A percentile compares a stretch with the other conserved stretches of the same genome.
Evolutionary conservation across 2,113 vertebrate species (phyloP).

Genomic region (Elgaria multicarinata): DNA sequence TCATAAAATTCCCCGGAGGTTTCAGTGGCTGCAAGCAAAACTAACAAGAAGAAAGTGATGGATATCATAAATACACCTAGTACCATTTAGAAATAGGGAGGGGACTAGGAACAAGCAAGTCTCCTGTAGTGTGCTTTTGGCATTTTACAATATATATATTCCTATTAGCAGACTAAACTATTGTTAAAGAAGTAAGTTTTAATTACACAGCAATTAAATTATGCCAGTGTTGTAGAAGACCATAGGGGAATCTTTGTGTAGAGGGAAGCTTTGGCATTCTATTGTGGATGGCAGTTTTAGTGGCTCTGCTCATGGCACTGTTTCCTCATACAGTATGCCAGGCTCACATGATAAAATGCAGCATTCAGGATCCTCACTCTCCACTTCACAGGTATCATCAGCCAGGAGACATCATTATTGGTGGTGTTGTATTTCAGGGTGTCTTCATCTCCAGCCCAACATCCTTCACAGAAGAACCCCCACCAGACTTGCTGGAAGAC

Average conservation of each 20-base stretch:
- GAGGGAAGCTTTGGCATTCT: neutral
- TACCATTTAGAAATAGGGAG: neutral
- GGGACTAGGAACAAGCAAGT: neutral
- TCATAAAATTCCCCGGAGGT: neutral
- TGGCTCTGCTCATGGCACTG: neutral
- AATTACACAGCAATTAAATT: neutral
- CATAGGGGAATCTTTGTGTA: no score
- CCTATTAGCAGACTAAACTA: neutral
- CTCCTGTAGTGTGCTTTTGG: neutral
- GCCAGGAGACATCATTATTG: neutral
- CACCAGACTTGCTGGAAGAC: neutral
- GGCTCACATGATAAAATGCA: neutral
- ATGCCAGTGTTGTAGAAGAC: neutral
- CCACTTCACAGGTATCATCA: constrained; percentile 5
- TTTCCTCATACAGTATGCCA: neutral
- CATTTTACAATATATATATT: no score
- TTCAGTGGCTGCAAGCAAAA: neutral
- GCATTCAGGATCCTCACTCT: neutral
- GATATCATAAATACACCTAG: neutral
- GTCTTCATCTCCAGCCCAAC: neutral
- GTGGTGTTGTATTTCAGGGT: neutral
- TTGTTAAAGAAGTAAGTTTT: neutral
- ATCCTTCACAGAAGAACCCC: neutral
- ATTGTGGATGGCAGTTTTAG: neutral
- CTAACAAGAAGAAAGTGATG: neutral